These are phyloP conservation scores for Tapirus terrestris DNA, from an alignment of 2,113 vertebrate genomes.

Conservation along the genomic window DNA sequence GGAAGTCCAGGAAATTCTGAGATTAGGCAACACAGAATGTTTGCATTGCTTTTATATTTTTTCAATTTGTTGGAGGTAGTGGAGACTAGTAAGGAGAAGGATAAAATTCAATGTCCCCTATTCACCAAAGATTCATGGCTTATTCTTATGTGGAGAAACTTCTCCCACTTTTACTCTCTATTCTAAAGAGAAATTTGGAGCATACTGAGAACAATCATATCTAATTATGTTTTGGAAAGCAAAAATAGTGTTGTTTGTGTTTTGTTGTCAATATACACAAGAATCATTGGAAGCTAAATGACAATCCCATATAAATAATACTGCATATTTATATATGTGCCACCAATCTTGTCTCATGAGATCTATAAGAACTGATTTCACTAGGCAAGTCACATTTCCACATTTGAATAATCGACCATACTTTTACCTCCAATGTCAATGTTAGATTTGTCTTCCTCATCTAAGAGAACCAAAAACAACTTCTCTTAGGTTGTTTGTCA, in stretches of 20 bases:
- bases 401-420: neutral
- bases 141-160: neutral
- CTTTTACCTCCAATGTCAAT: neutral
- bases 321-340: accelerated
- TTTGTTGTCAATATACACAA: neutral
- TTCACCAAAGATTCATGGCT: neutral
- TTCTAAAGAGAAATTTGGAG: neutral
- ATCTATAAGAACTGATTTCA: neutral
- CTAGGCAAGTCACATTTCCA: neutral
- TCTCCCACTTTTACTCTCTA: neutral
- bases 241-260: neutral
- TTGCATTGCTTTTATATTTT: neutral
- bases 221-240: neutral
- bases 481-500: neutral
- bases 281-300: neutral
- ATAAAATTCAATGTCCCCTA: neutral
- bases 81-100: neutral
- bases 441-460: neutral
- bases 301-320: neutral
- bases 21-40: neutral
- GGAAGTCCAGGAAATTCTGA: neutral
- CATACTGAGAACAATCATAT: neutral
- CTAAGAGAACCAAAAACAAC: neutral
- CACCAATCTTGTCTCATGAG: neutral
- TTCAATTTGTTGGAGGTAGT: neutral